phyloP scores from a whole-genome alignment of 2,888 invertebrate genomes.

The Agrenia bidenticulata region DNA sequence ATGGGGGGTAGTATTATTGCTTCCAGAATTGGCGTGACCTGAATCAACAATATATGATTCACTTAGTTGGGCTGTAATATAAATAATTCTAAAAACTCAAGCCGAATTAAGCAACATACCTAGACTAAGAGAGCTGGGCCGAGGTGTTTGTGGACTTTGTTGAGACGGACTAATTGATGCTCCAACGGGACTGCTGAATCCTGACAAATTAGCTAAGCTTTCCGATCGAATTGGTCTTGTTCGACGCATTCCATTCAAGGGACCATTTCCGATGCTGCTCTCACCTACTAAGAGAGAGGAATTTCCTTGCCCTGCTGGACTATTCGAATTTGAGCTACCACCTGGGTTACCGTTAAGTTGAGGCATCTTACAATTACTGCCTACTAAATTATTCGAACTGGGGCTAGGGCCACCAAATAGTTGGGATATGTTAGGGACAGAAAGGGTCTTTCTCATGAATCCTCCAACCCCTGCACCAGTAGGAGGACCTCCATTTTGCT shows the following conservation, averaged over 20 bases:
- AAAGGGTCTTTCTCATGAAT: conserved; percentile 86
- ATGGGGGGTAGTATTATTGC: conserved; percentile 48
- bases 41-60: too few relatives aligned
- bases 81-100: neutral
- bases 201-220: conserved; percentile 51
- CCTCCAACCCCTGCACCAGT: conserved; percentile 38
- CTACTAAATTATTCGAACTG: conserved; percentile 33
- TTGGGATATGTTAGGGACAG: conserved; percentile 92
- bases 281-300: conserved; percentile 16
- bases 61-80: too few relatives aligned
- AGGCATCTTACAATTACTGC: conserved; percentile 36
- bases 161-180: conserved; percentile 39
- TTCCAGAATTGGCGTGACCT: conserved; percentile 42
- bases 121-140: conserved; percentile 51
- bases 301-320: conserved; percentile 26
- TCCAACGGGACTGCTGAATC: conserved; percentile 45
- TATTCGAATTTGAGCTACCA: conserved; percentile 27
- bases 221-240: conserved; percentile 51
- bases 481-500: conserved; percentile 38
- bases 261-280: conserved; percentile 18
- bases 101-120: conserved; percentile 32
- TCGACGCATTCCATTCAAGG: conserved; percentile 31
- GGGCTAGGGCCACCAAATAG: conserved; percentile 42
- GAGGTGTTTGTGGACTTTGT: conserved; percentile 46
- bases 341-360: conserved; percentile 37